Percentiles rank a stretch among this genome's conserved stretches.
Evolutionary conservation across 2,113 vertebrate genomes (phyloP).

Genomic region (Barnardius zonarius): DNA sequence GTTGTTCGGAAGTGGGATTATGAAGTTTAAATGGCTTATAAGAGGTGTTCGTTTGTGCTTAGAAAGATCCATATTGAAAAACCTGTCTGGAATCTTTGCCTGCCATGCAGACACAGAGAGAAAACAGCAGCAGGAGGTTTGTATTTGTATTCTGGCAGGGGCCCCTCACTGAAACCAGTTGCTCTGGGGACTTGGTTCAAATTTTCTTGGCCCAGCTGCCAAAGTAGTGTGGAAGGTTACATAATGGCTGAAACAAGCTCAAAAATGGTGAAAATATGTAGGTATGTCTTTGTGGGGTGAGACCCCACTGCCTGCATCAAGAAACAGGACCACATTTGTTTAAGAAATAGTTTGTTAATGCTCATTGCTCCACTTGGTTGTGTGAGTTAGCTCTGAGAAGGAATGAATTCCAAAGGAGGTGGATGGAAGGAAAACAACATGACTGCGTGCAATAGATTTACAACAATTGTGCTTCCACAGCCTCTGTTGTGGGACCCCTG

Average conservation of each 20-base stretch:
- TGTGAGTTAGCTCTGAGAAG: not conserved
- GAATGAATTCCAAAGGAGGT: not conserved
- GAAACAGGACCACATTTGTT: not conserved
- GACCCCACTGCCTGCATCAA: not conserved
- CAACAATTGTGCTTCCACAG: not conserved
- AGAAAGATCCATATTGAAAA: not conserved
- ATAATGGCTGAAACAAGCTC: constrained; percentile 58
- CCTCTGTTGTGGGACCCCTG: not conserved
- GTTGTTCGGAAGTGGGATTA: not conserved
- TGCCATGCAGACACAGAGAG: constrained; percentile 35
- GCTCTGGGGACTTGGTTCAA: constrained; percentile 55
- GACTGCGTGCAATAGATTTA: not conserved
- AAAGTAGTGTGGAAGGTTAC: constrained; percentile 56
- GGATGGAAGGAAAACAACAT: not conserved
- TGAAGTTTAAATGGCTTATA: not conserved
- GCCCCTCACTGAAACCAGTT: constrained; percentile 47
- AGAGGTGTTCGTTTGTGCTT: constrained; percentile 2
- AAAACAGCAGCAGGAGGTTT: constrained; percentile 57
- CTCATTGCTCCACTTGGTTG: not conserved
- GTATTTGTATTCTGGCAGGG: constrained; percentile 64
- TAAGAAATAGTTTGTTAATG: not conserved
- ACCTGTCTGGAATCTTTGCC: constrained; percentile 3
- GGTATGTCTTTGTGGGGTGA: constrained; percentile 18
- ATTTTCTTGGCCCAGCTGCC: constrained; percentile 58
- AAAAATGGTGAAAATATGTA: constrained; percentile 49